Conservation (phyloP, 2,113 vertebrate genomes). For the Heptranchias perlo region DNA sequence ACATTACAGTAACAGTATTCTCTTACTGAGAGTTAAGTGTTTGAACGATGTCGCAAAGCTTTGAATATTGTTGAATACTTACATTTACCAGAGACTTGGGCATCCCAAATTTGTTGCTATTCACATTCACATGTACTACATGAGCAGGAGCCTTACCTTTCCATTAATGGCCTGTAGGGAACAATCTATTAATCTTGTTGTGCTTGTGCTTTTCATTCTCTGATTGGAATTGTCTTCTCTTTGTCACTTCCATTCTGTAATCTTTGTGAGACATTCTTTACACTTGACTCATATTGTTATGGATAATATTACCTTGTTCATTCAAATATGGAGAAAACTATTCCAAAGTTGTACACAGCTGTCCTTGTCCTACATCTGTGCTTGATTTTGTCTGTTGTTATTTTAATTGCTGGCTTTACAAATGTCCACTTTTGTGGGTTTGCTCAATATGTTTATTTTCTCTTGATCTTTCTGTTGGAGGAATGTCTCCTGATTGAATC, state of each 20-base stretch:
- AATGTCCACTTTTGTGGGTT: conserved; percentile 37
- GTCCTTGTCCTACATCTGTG: conserved; percentile 19
- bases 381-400: conserved; percentile 38
- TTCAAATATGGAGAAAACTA: conserved; percentile 32
- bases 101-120: not conserved
- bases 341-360: conserved; percentile 30
- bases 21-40: not conserved
- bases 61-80: not conserved
- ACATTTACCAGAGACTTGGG: not conserved
- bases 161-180: not conserved
- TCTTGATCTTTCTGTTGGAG: conserved; percentile 37
- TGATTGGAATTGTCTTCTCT: not conserved
- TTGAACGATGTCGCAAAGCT: not conserved
- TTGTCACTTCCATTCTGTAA: not conserved
- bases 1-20: not conserved
- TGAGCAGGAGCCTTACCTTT: not conserved
- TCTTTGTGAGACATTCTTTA: conserved; percentile 1
- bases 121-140: not conserved
- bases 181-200: not conserved
- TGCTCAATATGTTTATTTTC: conserved; percentile 37
- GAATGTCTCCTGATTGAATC: conserved; percentile 38
- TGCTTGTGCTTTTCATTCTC: not conserved
- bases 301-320: conserved; percentile 15
- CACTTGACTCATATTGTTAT: not conserved
- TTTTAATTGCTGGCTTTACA: conserved; percentile 37